Evolutionary conservation across 2,888 invertebrate species (phyloP).

Genomic region (Lepidochrysops patricia): DNA sequence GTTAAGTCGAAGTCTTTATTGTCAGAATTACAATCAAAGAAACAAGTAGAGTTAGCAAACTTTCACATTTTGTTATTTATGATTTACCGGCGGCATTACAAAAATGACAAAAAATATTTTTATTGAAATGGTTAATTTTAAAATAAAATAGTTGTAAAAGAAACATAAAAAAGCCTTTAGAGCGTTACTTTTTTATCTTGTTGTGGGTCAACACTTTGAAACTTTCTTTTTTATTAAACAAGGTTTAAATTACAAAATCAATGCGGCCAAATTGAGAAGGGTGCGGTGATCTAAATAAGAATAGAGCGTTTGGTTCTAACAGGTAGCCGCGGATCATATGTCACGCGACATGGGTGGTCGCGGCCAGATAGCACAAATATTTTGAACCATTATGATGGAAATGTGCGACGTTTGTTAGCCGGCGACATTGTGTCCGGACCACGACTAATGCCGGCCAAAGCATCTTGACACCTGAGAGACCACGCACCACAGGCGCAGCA

Average conservation of each 20-base stretch:
- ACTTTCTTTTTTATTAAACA: conserved; percentile 7
- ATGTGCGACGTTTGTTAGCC: conserved; percentile 49
- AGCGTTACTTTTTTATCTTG: not conserved
- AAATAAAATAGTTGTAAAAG: not conserved
- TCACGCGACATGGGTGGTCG: conserved; percentile 63
- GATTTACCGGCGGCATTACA: no score
- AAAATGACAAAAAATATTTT: no score
- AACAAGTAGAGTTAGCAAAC: no score
- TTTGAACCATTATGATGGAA: conserved; percentile 69
- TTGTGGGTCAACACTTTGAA: conserved; percentile 10
- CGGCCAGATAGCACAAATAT: conserved; percentile 61
- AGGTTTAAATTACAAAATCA: conserved; percentile 20
- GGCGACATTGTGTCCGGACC: conserved; percentile 51
- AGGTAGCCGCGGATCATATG: conserved; percentile 61
- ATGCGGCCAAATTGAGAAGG: conserved; percentile 25
- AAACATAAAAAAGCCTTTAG: not conserved
- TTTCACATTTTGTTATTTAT: no score
- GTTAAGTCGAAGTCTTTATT: no score
- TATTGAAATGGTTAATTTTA: not conserved
- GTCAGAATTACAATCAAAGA: no score
- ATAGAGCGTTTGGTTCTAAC: conserved; percentile 55
- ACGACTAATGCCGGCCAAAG: conserved; percentile 49
- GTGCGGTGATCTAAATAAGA: conserved; percentile 43
- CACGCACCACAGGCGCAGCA: conserved; percentile 12
- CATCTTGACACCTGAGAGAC: conserved; percentile 26